Evolutionary conservation across 2,797 vertebrate genomes (phyloP), one percentile per base, ranked within the genome.

Genomic region (Notolepis coatsorum): DNA sequence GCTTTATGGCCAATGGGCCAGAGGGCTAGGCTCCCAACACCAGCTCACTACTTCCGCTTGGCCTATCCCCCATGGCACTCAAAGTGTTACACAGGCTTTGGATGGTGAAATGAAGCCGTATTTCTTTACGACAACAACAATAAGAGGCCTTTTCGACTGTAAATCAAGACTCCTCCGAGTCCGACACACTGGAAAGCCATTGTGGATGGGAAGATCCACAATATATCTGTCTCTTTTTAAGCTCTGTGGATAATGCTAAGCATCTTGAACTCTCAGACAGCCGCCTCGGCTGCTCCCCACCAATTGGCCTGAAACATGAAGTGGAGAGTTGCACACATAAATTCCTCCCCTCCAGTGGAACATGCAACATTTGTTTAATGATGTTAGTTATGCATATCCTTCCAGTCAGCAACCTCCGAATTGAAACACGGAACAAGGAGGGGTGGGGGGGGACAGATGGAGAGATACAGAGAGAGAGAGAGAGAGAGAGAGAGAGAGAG

Each of bases 1-100:
- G 84, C 80, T 90, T 85, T 71, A 74, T 71, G 88, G 84, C 77
- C 75, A 65, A 80, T 65, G 71, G 66, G 65, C 62, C 67, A 1
- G 48, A 82, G 79, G 77, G 55, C 75, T 38, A 43, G 49, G 53
- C 63, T 75, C 65, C 70, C 53, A 30, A 64, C 71, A 73, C 55
- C 56, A 49, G 28, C 71, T 20, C 12, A 6, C 60, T 60, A n/a
- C 77, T 75, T 85, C 80, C 76, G 64, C 39, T 35, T 41, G 43
- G 69, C 54, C 13, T 59, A 55, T 67, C 37, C 68, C 15, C 35
- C 5, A 18, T 17, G 38, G 30, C 28, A 50, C 47, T 25, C 52
- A 50, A 33, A 31, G 61, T 62, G 73, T 49, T 65, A 20, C 54
- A 38, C 57, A 47, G 71, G 69, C 61, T 61, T 73, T 42, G 42